Evolutionary conservation across 2,888 invertebrate genomes (phyloP), one percentile per base, ranked within the genome.

Genomic region (Rosalia funebris): DNA sequence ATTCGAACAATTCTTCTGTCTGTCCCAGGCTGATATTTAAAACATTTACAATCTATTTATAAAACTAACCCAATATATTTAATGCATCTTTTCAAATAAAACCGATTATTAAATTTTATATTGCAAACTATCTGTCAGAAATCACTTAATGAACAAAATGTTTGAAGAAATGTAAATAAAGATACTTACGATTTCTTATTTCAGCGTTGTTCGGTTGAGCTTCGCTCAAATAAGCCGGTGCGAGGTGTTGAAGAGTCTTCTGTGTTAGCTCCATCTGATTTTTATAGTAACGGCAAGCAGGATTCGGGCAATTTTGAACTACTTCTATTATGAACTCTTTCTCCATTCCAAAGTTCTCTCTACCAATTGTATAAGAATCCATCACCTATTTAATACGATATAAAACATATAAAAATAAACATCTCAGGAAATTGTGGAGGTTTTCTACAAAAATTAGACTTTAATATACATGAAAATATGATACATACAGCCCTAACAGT

Each of bases 271-370:
- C 91, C 80, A 93, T 83, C 77, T 93, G 93, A 76, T 89, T 92
- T 79, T 94, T 94, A 77, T 93, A 93, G 77, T 92, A 93, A 17
- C 93, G 88, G 77, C 93, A 94, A 10, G 92, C 92, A 7, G 92
- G 92, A 80, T 93, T 93, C 0, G 93, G 93, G 73, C 93, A 94
- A 71, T 93, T 93, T 77, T 93, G 93, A 11, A 93, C 92, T 17
- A 94, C 93, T 81, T 94, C 93, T 54, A 93, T 86, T 47, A 94
- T 93, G 73, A 93, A 93, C 75, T 93, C 93, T 74, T 93, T 93
- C 78, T 94, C 93, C 93, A 94, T 93, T 47, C 92, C 92, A 82
- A 91, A 91, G 77, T 90, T 90, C 76, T 92, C 91, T 59, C 91
- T 83, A 7, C 91, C 91, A 77, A 93, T 92, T 65, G 93, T 92